These are phyloP conservation scores for Julus scandinavius DNA, from an alignment of 2,888 invertebrate genomes.

Conservation along the genomic window DNA sequence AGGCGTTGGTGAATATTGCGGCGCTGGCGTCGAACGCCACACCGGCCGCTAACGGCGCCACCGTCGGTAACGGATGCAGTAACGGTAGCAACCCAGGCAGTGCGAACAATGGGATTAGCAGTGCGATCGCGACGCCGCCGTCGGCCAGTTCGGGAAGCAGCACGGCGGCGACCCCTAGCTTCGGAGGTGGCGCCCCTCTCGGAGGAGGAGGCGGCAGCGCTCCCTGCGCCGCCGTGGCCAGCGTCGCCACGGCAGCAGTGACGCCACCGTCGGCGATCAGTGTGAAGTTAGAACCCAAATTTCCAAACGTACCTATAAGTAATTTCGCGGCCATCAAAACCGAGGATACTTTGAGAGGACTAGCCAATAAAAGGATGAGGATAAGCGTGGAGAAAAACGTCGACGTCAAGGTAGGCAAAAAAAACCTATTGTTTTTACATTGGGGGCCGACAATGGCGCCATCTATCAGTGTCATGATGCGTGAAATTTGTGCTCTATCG, in stretches of 20 bases:
- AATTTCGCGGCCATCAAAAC: constrained; percentile 53
- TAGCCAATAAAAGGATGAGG: constrained; percentile 57
- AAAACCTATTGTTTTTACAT: too few relatives aligned
- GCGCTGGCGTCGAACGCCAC: neutral
- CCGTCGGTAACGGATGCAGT: constrained; percentile 47
- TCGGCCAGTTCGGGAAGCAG: constrained; percentile 40
- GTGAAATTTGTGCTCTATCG: too few relatives aligned
- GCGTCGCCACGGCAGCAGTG: constrained; percentile 40
- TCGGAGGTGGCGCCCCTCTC: constrained; percentile 49
- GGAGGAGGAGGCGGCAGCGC: constrained; percentile 47
- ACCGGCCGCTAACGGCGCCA: neutral
- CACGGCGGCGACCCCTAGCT: neutral
- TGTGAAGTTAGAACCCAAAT: constrained; percentile 57
- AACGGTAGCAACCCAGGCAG: constrained; percentile 49
- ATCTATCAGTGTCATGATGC: too few relatives aligned
- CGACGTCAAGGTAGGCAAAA: constrained; percentile 56
- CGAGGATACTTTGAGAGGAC: constrained; percentile 55
- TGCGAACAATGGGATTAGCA: constrained; percentile 63
- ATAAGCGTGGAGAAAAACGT: constrained; percentile 56
- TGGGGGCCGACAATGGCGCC: too few relatives aligned
- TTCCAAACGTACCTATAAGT: constrained; percentile 53
- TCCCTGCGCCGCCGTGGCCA: constrained; percentile 41
- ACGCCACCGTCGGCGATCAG: constrained; percentile 54
- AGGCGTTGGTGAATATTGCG: constrained; percentile 42
- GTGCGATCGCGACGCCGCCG: constrained; percentile 57